These are phyloP conservation scores for Diglossa cyanea DNA, from an alignment of 2,797 vertebrate species.

Conservation along the genomic window DNA sequence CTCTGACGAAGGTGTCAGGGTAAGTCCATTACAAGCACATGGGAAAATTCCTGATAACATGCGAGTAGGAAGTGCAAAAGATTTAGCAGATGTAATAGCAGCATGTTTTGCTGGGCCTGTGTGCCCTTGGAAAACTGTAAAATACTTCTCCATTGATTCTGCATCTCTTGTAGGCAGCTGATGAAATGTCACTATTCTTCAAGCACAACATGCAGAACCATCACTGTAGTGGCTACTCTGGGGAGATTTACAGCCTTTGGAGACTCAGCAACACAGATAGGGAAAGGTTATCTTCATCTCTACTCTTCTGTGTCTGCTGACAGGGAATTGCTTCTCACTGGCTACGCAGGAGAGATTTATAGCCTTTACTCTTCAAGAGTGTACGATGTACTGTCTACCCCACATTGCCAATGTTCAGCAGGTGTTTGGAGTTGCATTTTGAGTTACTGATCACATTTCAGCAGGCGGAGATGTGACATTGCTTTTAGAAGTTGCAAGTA, in stretches of 20 bases:
- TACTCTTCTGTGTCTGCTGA: background rate
- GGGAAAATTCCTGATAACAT: background rate
- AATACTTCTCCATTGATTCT: constrained; percentile 14
- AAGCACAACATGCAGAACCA: background rate
- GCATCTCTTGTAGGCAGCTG: background rate
- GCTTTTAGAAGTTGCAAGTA: background rate
- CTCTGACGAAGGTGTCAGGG: background rate
- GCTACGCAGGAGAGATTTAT: background rate
- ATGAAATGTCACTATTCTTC: constrained; percentile 35
- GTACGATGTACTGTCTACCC: rapidly evolving
- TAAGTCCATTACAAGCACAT: background rate
- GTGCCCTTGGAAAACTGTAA: background rate
- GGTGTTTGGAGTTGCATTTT: background rate
- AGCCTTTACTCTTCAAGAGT: background rate
- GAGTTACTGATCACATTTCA: background rate
- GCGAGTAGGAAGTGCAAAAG: background rate
- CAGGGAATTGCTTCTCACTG: background rate
- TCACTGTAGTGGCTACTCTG: background rate
- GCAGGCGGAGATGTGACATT: background rate
- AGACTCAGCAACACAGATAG: background rate
- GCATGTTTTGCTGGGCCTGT: background rate
- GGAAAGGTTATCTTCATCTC: background rate
- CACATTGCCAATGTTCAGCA: background rate
- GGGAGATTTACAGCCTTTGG: background rate
- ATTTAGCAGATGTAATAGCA: constrained; percentile 29